Base-by-base conservation (phyloP, 1,140 invertebrate genomes). In the Drosophila triauraria region DNA sequence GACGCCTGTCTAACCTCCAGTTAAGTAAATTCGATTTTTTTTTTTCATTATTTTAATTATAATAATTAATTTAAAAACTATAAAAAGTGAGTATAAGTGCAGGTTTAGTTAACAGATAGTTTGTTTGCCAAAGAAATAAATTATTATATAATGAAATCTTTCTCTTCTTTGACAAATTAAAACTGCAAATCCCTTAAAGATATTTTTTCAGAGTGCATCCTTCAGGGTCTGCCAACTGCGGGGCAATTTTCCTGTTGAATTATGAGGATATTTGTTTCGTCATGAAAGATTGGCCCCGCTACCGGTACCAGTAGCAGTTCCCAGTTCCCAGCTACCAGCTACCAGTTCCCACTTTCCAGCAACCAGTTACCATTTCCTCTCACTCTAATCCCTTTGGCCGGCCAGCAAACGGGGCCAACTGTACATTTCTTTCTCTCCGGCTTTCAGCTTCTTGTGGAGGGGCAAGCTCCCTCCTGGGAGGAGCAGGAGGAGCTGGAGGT, bases 231-330 rank as follows among this genome's bases (percentile, higher is more conserved):
- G 57, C 51, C 50, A 54, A 71, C 61, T 69, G 62, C 69, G 40
- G 53, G 82, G 86, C 86, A 91, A 91, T 91, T 91, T 91, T 82
- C 79, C 81, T 82, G 68, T 91, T 91, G 88, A 91, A 80, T 90
- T 91, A 91, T 90, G 85, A 91, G 90, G 84, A 91, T 91, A 88
- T 91, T 86, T 80, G 84, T 88, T 85, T 76, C 84, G 81, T 91
- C 88, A 91, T 91, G 86, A 91, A 91, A 91, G 86, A 91, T 91
- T 91, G 86, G 86, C 72, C 83, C 76, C 74, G 56, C 78, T 43
- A 67, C 57, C 59, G 50, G 67, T 72, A 32, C 50, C 60, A 44
- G 60, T 63, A 30, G 23, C 44, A 17, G 40, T 47, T 46, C 6
- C 61, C 40, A 51, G 44, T 25, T 62, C 32, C 20, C 35, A 35